phyloP scores from a whole-genome alignment of 2,113 vertebrate species.

The Brachyhypopomus gauderio region DNA sequence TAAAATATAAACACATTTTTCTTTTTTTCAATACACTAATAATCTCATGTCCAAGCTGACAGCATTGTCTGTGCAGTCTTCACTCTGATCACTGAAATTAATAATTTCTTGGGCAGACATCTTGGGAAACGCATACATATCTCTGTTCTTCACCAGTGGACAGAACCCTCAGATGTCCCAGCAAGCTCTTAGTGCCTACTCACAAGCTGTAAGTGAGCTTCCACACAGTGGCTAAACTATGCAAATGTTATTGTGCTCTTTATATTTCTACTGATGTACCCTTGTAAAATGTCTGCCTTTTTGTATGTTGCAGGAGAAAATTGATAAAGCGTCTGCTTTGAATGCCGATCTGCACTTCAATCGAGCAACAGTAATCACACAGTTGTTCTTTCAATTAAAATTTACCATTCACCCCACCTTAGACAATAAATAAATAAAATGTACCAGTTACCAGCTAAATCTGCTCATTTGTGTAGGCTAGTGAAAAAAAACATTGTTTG shows the following conservation, averaged over 20 bases:
- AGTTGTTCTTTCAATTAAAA: neutral
- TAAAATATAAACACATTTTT: neutral
- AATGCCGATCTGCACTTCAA: conserved; percentile 90
- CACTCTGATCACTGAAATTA: neutral
- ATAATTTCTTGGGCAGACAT: conserved; percentile 74
- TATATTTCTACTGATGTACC: neutral
- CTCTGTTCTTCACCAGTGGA: conserved; percentile 85
- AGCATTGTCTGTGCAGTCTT: no score
- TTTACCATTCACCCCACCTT: neutral
- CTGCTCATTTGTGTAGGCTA: no score
- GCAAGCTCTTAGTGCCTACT: conserved; percentile 86
- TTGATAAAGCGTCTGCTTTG: conserved; percentile 80
- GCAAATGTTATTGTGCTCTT: neutral
- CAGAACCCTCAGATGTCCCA: conserved; percentile 88
- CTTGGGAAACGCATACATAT: conserved; percentile 87
- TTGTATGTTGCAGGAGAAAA: conserved; percentile 76
- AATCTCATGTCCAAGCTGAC: no score
- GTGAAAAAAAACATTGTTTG: no score
- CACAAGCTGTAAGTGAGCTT: conserved; percentile 82
- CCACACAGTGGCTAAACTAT: neutral
- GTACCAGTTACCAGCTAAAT: no score
- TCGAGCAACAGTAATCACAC: conserved; percentile 77
- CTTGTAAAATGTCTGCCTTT: conserved; percentile 15
- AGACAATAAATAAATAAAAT: no score
- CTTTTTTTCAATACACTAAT: no score